Evolutionary conservation across 2,797 vertebrate genomes (phyloP).

Genomic region (Sebastes reedi): DNA sequence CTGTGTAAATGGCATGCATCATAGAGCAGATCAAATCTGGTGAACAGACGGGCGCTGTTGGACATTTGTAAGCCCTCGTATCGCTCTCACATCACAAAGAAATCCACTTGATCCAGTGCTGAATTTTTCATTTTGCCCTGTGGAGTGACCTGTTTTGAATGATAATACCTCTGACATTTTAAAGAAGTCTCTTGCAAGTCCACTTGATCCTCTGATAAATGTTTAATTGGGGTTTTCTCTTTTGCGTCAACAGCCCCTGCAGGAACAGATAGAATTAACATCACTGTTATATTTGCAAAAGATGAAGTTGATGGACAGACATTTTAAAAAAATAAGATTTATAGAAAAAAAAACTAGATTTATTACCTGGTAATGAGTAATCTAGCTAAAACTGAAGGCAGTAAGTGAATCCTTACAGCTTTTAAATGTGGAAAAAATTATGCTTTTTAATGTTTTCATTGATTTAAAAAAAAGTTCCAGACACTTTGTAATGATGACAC

Average conservation of each 20-base stretch:
- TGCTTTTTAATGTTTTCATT: background rate
- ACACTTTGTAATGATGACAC: background rate
- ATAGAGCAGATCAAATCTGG: constrained; percentile 10
- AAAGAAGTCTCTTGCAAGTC: background rate
- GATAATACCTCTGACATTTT: constrained; percentile 25
- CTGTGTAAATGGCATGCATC: constrained; percentile 45
- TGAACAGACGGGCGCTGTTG: constrained; percentile 30
- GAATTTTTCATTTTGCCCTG: constrained; percentile 13
- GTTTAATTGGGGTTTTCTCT: constrained; percentile 13
- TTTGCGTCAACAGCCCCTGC: background rate
- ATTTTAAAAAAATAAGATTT: background rate
- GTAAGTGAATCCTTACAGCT: background rate
- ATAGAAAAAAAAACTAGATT: background rate
- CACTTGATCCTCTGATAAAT: constrained; percentile 8
- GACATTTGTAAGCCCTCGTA: constrained; percentile 30
- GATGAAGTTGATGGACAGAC: background rate
- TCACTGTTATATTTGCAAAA: background rate
- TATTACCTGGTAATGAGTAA: background rate
- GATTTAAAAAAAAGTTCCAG: background rate
- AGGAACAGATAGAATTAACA: background rate
- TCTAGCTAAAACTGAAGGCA: too few species aligned
- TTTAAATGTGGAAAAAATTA: background rate
- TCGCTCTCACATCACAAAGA: constrained; percentile 20
- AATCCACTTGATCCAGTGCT: constrained; percentile 26
- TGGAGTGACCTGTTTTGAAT: background rate